Base-by-base conservation (phyloP, 1,140 invertebrate genomes). In the Nebria ingens region DNA sequence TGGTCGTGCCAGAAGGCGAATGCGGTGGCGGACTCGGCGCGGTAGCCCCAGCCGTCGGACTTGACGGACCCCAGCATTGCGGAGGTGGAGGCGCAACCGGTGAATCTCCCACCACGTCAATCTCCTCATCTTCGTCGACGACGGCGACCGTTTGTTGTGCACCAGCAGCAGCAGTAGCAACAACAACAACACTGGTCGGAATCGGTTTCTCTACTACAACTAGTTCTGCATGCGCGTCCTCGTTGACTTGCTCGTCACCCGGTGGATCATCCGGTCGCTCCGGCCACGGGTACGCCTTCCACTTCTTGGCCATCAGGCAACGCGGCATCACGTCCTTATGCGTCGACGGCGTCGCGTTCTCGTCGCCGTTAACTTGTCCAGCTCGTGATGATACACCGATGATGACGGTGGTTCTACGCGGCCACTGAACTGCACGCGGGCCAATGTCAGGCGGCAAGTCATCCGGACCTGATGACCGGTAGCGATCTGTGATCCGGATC, bases 231-330 rank as follows among this genome's bases (percentile, higher is more conserved):
- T 63, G 61, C 19, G 52, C 53, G 9, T 57, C 56, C 19, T 63
- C 59, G 22, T 58, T 51, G 50, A 42, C 55, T 45, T 57, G 60
- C 20, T 70, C 68, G 51, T 59, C 51, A 29, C 40, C 56, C 17
- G 64, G 57, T 13, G 52, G 64, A 53, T 79, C 76, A 59, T 83
- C 81, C 58, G 75, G 74, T 62, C 84, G 78, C 68, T 84, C 82
- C 65, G 81, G 79, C 83, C 85, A 85, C 61, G 85, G 83, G 74
- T 87, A 87, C 63, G 81, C 84, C 79, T 90, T 91, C 87, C 87
- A 90, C 77, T 91, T 91, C 73, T 91, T 90, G 63, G 88, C 88
- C 86, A 91, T 91, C 65, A 89, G 80, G 77, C 86, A 89, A 68
- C 86, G 85, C 73, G 87, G 87, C 87, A 89, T 89, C 67, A 71